These are phyloP conservation scores for Trichogramma dendrolimi DNA, from an alignment of 2,888 invertebrate genomes.

Conservation along the genomic window DNA sequence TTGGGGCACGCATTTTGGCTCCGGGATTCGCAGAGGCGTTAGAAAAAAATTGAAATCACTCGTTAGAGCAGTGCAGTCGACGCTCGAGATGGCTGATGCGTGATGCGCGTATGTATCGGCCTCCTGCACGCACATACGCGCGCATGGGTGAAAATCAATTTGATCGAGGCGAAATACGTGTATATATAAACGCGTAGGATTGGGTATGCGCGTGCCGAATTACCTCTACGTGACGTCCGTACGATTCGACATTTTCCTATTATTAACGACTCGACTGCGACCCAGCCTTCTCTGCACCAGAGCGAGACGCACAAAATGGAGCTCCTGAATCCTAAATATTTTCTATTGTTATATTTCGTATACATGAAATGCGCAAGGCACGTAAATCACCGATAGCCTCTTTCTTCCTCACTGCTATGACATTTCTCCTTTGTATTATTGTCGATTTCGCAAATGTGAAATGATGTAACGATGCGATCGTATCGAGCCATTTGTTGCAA, in stretches of 20 bases:
- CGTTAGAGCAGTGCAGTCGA: conserved; percentile 16
- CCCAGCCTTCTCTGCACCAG: no score
- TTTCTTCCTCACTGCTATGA: conserved; percentile 9
- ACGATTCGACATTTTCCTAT: conserved; percentile 51
- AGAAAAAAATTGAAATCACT: conserved; percentile 26
- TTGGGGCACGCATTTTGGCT: no score
- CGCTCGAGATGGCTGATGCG: background rate
- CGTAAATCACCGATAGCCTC: conserved; percentile 14
- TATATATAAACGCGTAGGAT: no score
- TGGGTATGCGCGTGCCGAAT: conserved; percentile 45
- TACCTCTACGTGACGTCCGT: conserved; percentile 52
- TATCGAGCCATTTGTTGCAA: no score
- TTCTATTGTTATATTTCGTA: no score
- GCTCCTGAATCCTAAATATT: no score
- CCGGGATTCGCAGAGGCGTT: no score
- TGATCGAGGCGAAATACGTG: conserved; percentile 45
- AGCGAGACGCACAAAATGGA: no score
- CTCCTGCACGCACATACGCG: background rate
- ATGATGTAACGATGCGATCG: no score
- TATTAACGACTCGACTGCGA: conserved; percentile 40
- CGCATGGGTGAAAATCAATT: conserved; percentile 48
- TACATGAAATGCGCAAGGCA: background rate
- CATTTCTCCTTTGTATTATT: no score
- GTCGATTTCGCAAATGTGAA: no score
- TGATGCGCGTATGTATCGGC: background rate